Conservation (phyloP, 2,888 invertebrate genomes). For the Pammene aurita region DNA sequence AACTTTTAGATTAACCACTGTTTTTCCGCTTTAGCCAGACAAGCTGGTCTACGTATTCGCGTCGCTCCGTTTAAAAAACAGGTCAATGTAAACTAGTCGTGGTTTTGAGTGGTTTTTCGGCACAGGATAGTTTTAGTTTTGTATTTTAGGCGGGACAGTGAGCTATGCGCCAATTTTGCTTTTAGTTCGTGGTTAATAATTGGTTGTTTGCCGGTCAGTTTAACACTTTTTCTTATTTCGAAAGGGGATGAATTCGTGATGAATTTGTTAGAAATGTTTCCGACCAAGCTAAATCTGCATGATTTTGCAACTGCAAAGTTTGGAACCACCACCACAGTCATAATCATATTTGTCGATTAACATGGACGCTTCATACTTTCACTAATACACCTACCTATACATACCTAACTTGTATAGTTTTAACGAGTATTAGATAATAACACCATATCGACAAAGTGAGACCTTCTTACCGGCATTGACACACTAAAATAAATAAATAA, state of each 20-base stretch:
- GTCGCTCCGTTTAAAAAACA: not conserved
- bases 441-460: too few relatives aligned
- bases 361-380: too few relatives aligned
- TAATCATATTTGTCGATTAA: too few relatives aligned
- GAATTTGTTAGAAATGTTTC: too few relatives aligned
- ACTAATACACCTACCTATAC: too few relatives aligned
- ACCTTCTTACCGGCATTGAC: too few relatives aligned
- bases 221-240: conserved; percentile 29
- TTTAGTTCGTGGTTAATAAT: conserved; percentile 63
- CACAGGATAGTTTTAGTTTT: conserved; percentile 75
- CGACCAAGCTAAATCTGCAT: too few relatives aligned
- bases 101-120: conserved; percentile 68
- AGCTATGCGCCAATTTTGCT: conserved; percentile 77
- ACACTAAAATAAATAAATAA: too few relatives aligned
- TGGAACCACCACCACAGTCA: too few relatives aligned
- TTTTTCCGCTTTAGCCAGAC: conserved; percentile 54
- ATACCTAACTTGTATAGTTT: too few relatives aligned
- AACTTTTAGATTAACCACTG: conserved; percentile 80
- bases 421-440: too few relatives aligned
- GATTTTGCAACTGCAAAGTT: too few relatives aligned
- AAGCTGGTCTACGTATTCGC: not conserved
- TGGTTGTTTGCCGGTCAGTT: conserved; percentile 21
- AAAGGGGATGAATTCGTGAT: not conserved
- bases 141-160: conserved; percentile 74
- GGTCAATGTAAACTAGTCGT: conserved; percentile 48